phyloP scores from a whole-genome alignment of 1,140 invertebrate genomes.

The Antheraea pernyi region DNA sequence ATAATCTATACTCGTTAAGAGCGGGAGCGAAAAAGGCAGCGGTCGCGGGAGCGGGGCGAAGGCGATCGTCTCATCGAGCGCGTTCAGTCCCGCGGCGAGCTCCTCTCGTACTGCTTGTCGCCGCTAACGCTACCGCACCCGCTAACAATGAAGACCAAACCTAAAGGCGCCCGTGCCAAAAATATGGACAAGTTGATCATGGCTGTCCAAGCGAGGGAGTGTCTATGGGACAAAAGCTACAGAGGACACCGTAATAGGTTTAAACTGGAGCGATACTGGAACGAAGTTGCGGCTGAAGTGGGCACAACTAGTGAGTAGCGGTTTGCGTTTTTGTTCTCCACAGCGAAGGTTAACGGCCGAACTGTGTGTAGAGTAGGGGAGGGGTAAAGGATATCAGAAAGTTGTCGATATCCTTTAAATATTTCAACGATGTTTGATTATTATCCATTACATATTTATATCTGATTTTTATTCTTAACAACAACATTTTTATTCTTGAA shows the following conservation, averaged over 20 bases:
- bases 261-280: slow-evolving; percentile 72
- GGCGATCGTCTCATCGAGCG: slow-evolving; percentile 38
- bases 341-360: slow-evolving; percentile 45
- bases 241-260: slow-evolving; percentile 68
- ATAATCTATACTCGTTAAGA: slow-evolving; percentile 18
- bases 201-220: slow-evolving; percentile 68
- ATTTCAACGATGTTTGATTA: too few relatives aligned
- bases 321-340: slow-evolving; percentile 23
- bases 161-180: slow-evolving; percentile 52
- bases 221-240: slow-evolving; percentile 71
- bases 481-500: too few relatives aligned
- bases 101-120: slow-evolving; percentile 40
- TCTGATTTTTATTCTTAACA: too few relatives aligned
- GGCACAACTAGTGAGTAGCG: slow-evolving; percentile 68
- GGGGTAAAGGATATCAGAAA: not conserved
- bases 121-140: slow-evolving; percentile 45
- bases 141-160: slow-evolving; percentile 63
- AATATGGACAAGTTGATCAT: slow-evolving; percentile 72
- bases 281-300: slow-evolving; percentile 69
- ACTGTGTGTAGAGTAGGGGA: not conserved
- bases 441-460: too few relatives aligned
- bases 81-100: slow-evolving; percentile 46
- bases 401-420: too few relatives aligned
- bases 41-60: slow-evolving; percentile 33
- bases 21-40: slow-evolving; percentile 35